A percentile compares a stretch with the other conserved stretches of the same genome.
phyloP scores from a whole-genome alignment of 2,888 invertebrate species.

The Elegia similella region DNA sequence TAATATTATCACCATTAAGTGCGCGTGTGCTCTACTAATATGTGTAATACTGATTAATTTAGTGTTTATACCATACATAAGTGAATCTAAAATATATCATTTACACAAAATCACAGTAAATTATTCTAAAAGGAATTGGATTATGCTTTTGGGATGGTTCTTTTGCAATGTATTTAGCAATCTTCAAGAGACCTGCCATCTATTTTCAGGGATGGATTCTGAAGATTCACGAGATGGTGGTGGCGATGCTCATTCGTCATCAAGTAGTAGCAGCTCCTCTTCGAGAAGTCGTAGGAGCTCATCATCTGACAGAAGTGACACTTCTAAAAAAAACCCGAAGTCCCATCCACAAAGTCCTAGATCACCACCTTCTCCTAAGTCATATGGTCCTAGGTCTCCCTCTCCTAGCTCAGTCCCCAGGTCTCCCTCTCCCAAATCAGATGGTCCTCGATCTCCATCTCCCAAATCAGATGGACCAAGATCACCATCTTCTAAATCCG shows the following conservation, averaged over 20 bases:
- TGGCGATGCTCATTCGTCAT: conserved; percentile 65
- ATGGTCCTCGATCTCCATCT: conserved; percentile 46
- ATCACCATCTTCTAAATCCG: conserved; percentile 31
- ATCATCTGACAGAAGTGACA: conserved; percentile 62
- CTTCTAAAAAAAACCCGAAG: conserved; percentile 63
- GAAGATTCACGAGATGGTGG: conserved; percentile 82
- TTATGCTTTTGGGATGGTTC: conserved; percentile 37
- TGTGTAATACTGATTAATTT: too few species aligned
- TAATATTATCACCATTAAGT: neutral
- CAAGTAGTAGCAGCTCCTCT: conserved; percentile 75
- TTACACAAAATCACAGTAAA: too few species aligned
- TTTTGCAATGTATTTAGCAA: conserved; percentile 16
- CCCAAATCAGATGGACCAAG: conserved; percentile 1
- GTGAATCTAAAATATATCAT: too few species aligned
- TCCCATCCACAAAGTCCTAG: conserved; percentile 41
- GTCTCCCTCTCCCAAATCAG: conserved; percentile 49
- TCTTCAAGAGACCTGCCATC: conserved; percentile 40
- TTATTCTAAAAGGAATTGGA: neutral
- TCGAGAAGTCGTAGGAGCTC: conserved; percentile 70
- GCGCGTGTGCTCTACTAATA: conserved; percentile 2
- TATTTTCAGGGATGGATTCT: conserved; percentile 81
- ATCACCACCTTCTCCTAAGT: conserved; percentile 20
- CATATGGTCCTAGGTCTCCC: conserved; percentile 50
- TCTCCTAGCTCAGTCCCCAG: conserved; percentile 49
- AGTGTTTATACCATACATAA: too few species aligned